Conservation (phyloP, 1,140 invertebrate species). For the Notospermus geniculatus region DNA sequence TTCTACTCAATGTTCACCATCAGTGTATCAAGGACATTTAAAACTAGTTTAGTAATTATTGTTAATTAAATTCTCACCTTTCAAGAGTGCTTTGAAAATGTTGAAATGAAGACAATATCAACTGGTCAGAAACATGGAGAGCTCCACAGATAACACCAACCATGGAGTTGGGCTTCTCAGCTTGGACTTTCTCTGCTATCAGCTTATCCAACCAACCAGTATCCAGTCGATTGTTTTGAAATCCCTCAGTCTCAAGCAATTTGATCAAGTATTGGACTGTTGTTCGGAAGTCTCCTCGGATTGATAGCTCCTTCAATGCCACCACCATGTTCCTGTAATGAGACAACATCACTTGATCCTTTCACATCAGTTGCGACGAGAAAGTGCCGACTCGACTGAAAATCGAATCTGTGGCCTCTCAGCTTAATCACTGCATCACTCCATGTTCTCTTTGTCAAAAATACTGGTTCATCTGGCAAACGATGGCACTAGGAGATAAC, state of each 20-base stretch:
- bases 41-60: neutral
- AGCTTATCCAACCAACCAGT: constrained; percentile 97
- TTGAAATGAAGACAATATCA: constrained; percentile 75
- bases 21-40: neutral
- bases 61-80: constrained; percentile 33
- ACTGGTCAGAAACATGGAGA: constrained; percentile 90
- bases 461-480: too few relatives aligned
- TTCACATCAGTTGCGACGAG: too few relatives aligned
- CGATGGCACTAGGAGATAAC: too few relatives aligned
- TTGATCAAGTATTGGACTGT: constrained; percentile 98
- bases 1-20: neutral
- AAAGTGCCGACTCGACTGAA: neutral
- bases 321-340: constrained; percentile 80
- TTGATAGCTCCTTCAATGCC: constrained; percentile 94
- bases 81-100: constrained; percentile 91
- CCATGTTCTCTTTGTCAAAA: too few relatives aligned
- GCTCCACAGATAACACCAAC: constrained; percentile 92
- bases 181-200: constrained; percentile 87
- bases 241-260: constrained; percentile 87
- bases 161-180: constrained; percentile 92
- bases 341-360: too few relatives aligned
- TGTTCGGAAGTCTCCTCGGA: constrained; percentile 96
- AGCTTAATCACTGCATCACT: too few relatives aligned
- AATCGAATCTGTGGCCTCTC: constrained; percentile 88
- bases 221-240: constrained; percentile 86